Evolutionary conservation across 1,140 invertebrate genomes (phyloP), one percentile per base, ranked within the genome.

Genomic region (Rhopalosiphum maidis): DNA sequence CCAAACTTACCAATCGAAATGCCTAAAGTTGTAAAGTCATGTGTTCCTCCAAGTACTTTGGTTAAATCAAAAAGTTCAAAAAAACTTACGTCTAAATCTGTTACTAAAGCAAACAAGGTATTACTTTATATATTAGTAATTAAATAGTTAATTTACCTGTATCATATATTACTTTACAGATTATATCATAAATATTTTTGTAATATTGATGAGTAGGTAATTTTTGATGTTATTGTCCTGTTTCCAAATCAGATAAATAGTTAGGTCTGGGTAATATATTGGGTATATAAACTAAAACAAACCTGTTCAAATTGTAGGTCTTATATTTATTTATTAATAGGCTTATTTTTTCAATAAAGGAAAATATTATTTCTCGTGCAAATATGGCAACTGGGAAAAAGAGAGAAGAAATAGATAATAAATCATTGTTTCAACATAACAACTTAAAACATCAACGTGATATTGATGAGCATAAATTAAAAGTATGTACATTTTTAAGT

Each of bases 391-490:
- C 3, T 25, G 89, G 82, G 6, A 94, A 92, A 89, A 98, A 98
- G 94, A 98, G 98, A 23, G 98, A 99, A 87, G 98, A 99, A 94
- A 96, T 97, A 11, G 97, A 98, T 94, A 97, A 96, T 2, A 97
- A 97, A 43, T 98, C 98, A 2, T 95, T 98, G 1, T 95, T 99
- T 87, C 97, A 97, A n/a, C 96, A 97, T 2, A 99, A 98, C 95
- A 98, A 97, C 94, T 95, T 98, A 41, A 99, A 99, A 95, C 98
- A 98, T 95, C 98, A 99, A 95, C 96, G 99, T 86, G 96, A 98
- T 51, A 97, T 98, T 43, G 98, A 99, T 95, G 98, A 99, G 95
- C 98, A 98, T 94, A 98, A 98, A 95, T 95, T 99, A 43, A 98
- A 98, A 95, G 96, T 96, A 41, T 18, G 30, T 68, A n/a, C 4